Evolutionary conservation across 1,140 invertebrate genomes (phyloP).

Genomic region (Coenobita brevimanus): DNA sequence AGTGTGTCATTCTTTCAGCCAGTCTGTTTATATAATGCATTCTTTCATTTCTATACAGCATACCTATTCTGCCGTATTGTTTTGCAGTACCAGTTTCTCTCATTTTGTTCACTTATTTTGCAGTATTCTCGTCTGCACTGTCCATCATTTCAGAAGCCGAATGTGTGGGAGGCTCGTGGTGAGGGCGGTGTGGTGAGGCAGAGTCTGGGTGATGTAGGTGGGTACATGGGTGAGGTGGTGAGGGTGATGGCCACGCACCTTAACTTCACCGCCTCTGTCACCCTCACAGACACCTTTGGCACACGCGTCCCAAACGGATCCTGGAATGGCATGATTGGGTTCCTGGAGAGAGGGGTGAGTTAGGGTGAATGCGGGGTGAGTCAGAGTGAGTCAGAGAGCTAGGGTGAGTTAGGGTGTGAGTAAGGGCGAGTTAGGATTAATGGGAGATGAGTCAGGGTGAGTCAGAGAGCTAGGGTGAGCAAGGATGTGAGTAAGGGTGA

Average conservation of each 20-base stretch:
- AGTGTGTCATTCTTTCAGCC: background rate
- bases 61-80: no score
- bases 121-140: no score
- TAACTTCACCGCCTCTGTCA: slow-evolving; percentile 31
- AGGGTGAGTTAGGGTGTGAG: no score
- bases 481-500: no score
- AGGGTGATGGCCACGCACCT: background rate
- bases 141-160: slow-evolving; percentile 41
- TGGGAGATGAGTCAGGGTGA: no score
- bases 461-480: no score
- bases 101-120: no score
- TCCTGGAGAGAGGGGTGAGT: slow-evolving; percentile 8
- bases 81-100: no score
- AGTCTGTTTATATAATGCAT: background rate
- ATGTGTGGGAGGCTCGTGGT: slow-evolving; percentile 1
- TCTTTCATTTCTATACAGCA: background rate
- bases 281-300: slow-evolving; percentile 42
- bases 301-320: slow-evolving; percentile 18
- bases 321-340: slow-evolving; percentile 50
- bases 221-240: slow-evolving; percentile 29
- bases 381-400: no score
- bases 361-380: no score
- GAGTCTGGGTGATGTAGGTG: background rate
- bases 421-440: no score
- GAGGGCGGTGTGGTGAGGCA: background rate